These are phyloP conservation scores for Parotia lawesii DNA, from an alignment of 2,113 vertebrate species.

Conservation along the genomic window DNA sequence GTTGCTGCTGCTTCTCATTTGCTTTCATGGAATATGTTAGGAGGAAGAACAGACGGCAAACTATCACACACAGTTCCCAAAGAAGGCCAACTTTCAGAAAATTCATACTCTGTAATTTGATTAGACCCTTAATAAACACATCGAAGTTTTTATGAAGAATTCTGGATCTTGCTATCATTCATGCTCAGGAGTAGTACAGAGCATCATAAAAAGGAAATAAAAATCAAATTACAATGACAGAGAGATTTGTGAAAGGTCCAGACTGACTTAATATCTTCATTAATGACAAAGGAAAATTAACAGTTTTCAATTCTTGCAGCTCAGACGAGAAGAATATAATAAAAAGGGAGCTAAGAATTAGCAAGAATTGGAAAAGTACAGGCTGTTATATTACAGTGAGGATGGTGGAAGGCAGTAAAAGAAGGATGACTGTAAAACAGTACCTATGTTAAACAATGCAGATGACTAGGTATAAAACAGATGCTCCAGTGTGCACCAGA, in stretches of 20 bases:
- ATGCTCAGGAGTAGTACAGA: background rate
- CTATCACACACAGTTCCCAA: background rate
- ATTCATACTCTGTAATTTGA: background rate
- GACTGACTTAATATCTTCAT: background rate
- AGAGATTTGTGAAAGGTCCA: background rate
- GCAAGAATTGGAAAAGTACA: background rate
- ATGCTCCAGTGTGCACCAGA: background rate
- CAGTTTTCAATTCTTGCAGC: background rate
- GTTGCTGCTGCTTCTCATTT: background rate
- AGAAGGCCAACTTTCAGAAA: background rate
- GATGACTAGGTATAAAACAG: background rate
- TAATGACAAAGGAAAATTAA: constrained; percentile 25
- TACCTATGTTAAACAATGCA: background rate
- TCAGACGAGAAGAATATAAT: background rate
- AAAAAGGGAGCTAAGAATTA: background rate
- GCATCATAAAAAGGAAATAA: background rate
- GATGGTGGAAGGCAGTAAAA: background rate
- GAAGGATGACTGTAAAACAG: background rate
- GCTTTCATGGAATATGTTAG: background rate
- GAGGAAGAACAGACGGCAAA: background rate
- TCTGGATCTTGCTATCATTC: background rate
- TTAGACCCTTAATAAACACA: background rate
- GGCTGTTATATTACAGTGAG: background rate
- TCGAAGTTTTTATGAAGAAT: background rate
- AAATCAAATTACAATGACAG: background rate